phyloP scores from a whole-genome alignment of 64 coral and sea anemone genomes.

The Dendrophyllia cribrosa region DNA sequence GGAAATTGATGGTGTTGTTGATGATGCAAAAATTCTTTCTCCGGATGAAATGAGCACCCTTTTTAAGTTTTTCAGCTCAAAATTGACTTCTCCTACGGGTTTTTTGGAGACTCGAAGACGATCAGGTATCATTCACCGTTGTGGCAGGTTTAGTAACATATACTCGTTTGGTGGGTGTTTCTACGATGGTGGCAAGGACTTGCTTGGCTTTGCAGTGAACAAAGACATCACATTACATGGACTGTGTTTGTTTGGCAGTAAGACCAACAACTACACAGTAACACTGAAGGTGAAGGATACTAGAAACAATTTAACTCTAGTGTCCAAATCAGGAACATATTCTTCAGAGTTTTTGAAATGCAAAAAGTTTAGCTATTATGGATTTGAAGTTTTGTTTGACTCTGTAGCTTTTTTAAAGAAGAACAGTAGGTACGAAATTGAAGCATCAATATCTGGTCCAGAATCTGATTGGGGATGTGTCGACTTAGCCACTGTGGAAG shows the following conservation, averaged over 20 bases:
- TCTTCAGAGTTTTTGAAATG: neutral
- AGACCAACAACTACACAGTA: neutral
- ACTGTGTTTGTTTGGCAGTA: constrained; percentile 42
- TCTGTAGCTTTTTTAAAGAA: neutral
- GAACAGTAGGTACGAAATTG: neutral
- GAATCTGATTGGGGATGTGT: neutral
- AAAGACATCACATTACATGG: constrained; percentile 32
- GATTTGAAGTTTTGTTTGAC: neutral
- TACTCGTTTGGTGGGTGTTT: no score
- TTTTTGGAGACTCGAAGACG: constrained; percentile 27
- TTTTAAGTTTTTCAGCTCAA: constrained; percentile 81
- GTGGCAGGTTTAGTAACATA: neutral
- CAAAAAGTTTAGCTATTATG: neutral
- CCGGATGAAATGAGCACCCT: constrained; percentile 60
- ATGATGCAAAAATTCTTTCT: constrained; percentile 52
- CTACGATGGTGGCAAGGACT: constrained; percentile 11
- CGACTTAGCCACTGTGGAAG: neutral
- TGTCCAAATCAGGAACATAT: neutral
- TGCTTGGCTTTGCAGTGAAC: constrained; percentile 68
- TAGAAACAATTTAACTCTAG: no score
- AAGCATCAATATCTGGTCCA: neutral
- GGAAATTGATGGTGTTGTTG: constrained; percentile 34
- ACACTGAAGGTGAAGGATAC: no score
- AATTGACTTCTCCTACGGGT: constrained; percentile 52
- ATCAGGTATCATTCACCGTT: constrained; percentile 51